Evolutionary conservation across 2,797 vertebrate species (phyloP), one percentile per base, ranked within the genome.

Genomic region (Jordanella pulchra): DNA sequence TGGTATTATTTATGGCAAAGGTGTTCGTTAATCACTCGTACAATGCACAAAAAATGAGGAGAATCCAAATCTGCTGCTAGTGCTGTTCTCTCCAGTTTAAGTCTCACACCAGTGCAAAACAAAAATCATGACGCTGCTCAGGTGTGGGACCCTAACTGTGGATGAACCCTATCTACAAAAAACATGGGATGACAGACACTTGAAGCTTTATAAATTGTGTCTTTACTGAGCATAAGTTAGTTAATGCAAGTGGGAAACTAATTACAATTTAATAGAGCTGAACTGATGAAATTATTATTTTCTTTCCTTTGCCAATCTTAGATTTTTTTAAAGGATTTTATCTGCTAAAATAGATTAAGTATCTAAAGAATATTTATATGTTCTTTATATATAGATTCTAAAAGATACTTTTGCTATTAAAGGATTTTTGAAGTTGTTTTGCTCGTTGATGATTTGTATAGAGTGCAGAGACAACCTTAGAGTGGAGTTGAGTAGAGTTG

Each of bases 61-160:
- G 30, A 65, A 82, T 53, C 71, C 63, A 85, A 58, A 55, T 39
- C 56, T 3, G 65, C 78, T 73, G 69, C 76, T 83, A 80, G 44
- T 65, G 76, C 75, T 87, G 94, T 93, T 90, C 79, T 75, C 90
- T 88, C 86, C 94, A 87, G 94, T 95, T 94, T 95, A 95, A 95
- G 95, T 95, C 94, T 95, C 95, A 95, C 94, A 95, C 94, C 95
- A 95, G 94, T 95, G 95, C 95, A 95, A 95, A 95, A 95, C 94
- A 94, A 94, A 93, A 88, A 76, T 87, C 68, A 90, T 93, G 93
- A 93, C 89, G 95, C 94, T 95, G 95, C 94, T 95, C 94, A 92
- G 94, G 94, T 95, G 94, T 95, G 95, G 89, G 95, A 95, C 94
- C 90, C 92, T 91, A 94, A 95, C 94, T 92, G 94, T 91, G 92